Conservation (phyloP, 2,888 invertebrate genomes). For the Tachina lurida region DNA sequence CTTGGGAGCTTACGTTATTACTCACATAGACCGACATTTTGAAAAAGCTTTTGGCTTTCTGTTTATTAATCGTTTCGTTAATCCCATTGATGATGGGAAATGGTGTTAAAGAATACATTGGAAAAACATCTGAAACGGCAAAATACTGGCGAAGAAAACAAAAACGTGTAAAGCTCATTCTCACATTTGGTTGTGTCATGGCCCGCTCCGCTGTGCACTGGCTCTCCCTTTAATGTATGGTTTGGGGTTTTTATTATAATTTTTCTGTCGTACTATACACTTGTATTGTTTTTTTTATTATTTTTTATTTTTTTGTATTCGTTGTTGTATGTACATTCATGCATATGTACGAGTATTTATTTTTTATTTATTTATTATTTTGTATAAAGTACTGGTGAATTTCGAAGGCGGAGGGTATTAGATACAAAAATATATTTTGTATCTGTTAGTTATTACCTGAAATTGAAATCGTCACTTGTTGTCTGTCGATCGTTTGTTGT, state of each 20-base stretch:
- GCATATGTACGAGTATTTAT: slow-evolving; percentile 40
- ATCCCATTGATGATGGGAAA: slow-evolving; percentile 3
- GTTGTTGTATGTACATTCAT: slow-evolving; percentile 19
- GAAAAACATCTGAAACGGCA: slow-evolving; percentile 60
- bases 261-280: slow-evolving; percentile 49
- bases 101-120: slow-evolving; percentile 58
- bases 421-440: slow-evolving; percentile 69
- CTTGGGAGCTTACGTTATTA: too few relatives aligned
- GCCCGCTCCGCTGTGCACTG: slow-evolving; percentile 60
- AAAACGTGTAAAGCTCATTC: slow-evolving; percentile 71
- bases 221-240: slow-evolving; percentile 63
- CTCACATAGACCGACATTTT: too few relatives aligned
- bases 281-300: slow-evolving; percentile 55
- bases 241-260: slow-evolving; percentile 55
- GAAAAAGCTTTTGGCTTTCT: too few relatives aligned
- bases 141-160: slow-evolving; percentile 40
- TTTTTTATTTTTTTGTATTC: slow-evolving; percentile 5
- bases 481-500: slow-evolving; percentile 66
- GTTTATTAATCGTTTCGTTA: not conserved
- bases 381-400: slow-evolving; percentile 64
- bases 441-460: slow-evolving; percentile 72
- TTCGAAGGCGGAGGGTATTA: slow-evolving; percentile 66
- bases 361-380: slow-evolving; percentile 57
- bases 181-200: slow-evolving; percentile 58
- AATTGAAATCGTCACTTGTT: slow-evolving; percentile 72